These are phyloP conservation scores for Potorous gilbertii DNA, from an alignment of 2,797 vertebrate genomes.

Conservation along the genomic window DNA sequence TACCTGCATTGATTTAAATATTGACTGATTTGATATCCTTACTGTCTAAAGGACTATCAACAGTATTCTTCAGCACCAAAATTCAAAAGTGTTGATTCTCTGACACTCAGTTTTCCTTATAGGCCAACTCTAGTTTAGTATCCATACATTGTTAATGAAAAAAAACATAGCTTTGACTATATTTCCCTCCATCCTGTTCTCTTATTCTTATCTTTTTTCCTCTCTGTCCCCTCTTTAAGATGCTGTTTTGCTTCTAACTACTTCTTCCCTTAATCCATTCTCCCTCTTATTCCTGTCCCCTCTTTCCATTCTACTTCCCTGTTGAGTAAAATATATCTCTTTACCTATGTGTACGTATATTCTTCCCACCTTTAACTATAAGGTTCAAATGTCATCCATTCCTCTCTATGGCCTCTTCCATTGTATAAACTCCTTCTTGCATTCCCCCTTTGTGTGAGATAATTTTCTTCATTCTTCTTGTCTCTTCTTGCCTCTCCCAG, in stretches of 20 bases:
- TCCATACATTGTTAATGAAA: no score
- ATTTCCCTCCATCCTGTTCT: neutral
- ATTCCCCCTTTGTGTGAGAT: neutral
- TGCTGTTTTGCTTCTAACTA: neutral
- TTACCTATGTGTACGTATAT: neutral
- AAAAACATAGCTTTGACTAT: no score
- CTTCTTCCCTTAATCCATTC: neutral
- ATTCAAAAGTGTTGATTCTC: no score
- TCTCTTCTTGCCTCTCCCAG: neutral
- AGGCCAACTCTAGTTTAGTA: no score
- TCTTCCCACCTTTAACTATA: neutral
- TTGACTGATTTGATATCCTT: neutral
- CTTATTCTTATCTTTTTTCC: neutral
- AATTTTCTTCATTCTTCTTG: neutral
- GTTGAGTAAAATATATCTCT: neutral
- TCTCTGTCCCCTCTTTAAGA: neutral
- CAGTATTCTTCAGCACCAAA: no score
- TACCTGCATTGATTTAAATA: neutral
- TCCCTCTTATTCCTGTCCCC: neutral
- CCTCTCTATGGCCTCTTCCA: neutral
- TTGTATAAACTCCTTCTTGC: neutral
- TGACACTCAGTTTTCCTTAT: no score
- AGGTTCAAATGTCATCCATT: neutral
- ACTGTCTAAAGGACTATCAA: no score
- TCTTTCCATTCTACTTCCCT: neutral